phyloP scores from a whole-genome alignment of 2,797 vertebrate species.

The Hydrolagus colliei region DNA sequence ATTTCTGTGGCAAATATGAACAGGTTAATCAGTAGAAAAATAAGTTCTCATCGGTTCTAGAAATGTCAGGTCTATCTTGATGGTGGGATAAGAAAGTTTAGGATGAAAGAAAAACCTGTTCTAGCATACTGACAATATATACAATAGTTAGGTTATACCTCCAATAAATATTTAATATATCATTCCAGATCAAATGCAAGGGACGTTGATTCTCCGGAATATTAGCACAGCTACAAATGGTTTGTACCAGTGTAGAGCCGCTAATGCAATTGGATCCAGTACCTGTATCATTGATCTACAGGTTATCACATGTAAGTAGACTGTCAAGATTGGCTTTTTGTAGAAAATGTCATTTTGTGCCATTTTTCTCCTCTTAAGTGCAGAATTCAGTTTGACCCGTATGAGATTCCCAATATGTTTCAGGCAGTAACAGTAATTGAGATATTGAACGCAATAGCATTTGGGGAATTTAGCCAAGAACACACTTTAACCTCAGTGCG shows the following conservation, averaged over 20 bases:
- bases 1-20: too few relatives aligned
- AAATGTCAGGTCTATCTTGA: neutral
- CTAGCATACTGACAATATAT: neutral
- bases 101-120: neutral
- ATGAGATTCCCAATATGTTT: neutral
- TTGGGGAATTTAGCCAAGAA: neutral
- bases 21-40: neutral
- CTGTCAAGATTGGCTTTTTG: neutral
- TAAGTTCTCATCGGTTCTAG: neutral
- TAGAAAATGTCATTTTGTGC: neutral
- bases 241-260: constrained; percentile 88
- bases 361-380: neutral
- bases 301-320: constrained; percentile 82
- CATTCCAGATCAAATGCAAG: constrained; percentile 85
- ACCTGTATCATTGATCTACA: constrained; percentile 89
- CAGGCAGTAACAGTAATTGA: neutral
- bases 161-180: neutral
- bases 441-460: neutral
- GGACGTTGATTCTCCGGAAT: constrained; percentile 85
- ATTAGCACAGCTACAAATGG: constrained; percentile 85
- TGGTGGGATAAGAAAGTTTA: neutral
- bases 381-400: neutral
- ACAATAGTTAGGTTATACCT: neutral
- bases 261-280: constrained; percentile 87
- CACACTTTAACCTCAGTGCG: neutral